phyloP scores from a whole-genome alignment of 2,888 invertebrate species.

The Rhingia campestris region DNA sequence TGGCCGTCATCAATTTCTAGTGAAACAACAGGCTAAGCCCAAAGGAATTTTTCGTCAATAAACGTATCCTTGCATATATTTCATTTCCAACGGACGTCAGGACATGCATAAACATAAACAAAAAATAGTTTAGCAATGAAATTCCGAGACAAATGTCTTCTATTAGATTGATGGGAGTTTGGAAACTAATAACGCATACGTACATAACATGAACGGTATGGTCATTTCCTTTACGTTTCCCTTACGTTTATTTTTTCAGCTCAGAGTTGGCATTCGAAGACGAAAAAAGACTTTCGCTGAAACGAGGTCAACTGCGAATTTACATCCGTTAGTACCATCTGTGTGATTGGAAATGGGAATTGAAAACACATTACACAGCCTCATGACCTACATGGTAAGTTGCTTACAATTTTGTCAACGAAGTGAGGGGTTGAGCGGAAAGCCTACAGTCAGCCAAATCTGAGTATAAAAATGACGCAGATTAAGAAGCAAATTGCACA shows the following conservation, averaged over 20 bases:
- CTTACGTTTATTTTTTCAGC: background rate
- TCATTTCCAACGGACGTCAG: too few species aligned
- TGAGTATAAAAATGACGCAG: background rate
- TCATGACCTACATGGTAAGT: conserved; percentile 45
- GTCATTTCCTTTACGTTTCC: background rate
- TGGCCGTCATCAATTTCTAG: too few species aligned
- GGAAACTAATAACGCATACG: conserved; percentile 14
- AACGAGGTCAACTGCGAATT: conserved; percentile 53
- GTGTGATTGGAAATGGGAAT: conserved; percentile 56
- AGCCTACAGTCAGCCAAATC: background rate
- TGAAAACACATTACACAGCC: conserved; percentile 32
- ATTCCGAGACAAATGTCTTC: background rate
- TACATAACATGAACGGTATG: background rate
- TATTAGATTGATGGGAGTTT: conserved; percentile 14
- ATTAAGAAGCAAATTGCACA: background rate
- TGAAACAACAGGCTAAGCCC: too few species aligned
- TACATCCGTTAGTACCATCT: conserved; percentile 50
- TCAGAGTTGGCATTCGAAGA: background rate
- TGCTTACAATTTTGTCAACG: conserved; percentile 26
- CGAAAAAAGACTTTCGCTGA: background rate
- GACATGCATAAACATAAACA: too few species aligned
- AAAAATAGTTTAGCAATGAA: conserved; percentile 8
- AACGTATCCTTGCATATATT: too few species aligned
- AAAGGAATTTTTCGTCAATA: too few species aligned
- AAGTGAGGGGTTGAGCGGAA: background rate